phyloP scores from a whole-genome alignment of 1,140 invertebrate species.

The Polypedilum pembai region DNA sequence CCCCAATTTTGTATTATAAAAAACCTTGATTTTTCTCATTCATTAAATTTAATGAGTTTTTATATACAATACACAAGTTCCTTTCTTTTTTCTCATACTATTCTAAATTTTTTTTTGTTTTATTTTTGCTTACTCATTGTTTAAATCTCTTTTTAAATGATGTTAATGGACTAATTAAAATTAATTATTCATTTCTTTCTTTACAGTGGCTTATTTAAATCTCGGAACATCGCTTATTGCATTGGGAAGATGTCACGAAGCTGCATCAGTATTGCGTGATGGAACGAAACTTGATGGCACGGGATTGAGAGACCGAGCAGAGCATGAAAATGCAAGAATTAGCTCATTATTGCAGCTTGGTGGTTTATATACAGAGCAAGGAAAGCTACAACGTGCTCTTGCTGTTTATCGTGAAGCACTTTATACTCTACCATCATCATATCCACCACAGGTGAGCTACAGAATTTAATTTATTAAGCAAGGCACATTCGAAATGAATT shows the following conservation, averaged over 20 bases:
- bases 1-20: background rate
- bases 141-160: slow-evolving; percentile 2
- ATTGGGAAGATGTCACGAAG: slow-evolving; percentile 72
- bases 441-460: slow-evolving; percentile 64
- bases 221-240: slow-evolving; percentile 79
- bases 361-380: slow-evolving; percentile 79
- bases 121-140: background rate
- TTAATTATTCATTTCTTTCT: slow-evolving; percentile 33
- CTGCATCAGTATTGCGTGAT: slow-evolving; percentile 69
- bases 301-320: slow-evolving; percentile 77
- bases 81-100: no score
- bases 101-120: background rate
- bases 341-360: slow-evolving; percentile 88
- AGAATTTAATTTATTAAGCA: background rate
- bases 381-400: slow-evolving; percentile 75
- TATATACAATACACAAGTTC: background rate
- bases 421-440: slow-evolving; percentile 67
- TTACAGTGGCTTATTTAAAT: slow-evolving; percentile 91
- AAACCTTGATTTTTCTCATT: background rate
- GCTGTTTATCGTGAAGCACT: slow-evolving; percentile 82
- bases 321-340: slow-evolving; percentile 82
- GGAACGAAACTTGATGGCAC: slow-evolving; percentile 78
- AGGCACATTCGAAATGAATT: background rate
- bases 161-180: slow-evolving; percentile 6
- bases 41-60: slow-evolving; percentile 7